Conservation (phyloP, 2,113 vertebrate species). For the Ictalurus punctatus region DNA sequence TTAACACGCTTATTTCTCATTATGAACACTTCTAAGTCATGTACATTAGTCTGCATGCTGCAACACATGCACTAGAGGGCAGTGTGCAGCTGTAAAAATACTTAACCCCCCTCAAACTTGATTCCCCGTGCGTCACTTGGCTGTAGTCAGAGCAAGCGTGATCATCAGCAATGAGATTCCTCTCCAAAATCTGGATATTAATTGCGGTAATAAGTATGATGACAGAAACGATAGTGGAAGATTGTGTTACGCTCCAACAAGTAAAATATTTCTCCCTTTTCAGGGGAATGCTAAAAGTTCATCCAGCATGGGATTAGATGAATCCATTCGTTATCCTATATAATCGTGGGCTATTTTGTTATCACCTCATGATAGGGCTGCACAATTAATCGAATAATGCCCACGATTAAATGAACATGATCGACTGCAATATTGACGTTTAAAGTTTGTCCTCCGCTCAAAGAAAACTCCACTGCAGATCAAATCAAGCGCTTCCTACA, state of each 20-base stretch:
- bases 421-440: too few relatives aligned
- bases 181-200: slow-evolving; percentile 46
- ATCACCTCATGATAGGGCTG: neutral
- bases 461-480: too few relatives aligned
- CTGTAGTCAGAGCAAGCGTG: slow-evolving; percentile 36
- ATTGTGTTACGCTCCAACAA: neutral
- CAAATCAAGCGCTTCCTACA: too few relatives aligned
- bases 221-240: slow-evolving; percentile 37
- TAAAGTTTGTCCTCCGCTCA: too few relatives aligned
- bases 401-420: too few relatives aligned
- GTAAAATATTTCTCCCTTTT: neutral
- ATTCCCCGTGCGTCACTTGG: slow-evolving; percentile 1
- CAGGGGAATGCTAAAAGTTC: neutral
- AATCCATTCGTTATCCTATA: neutral
- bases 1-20: neutral
- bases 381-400: too few relatives aligned
- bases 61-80: slow-evolving; percentile 62
- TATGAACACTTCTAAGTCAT: neutral
- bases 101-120: neutral
- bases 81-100: slow-evolving; percentile 56
- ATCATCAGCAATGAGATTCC: slow-evolving; percentile 30
- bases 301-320: too few relatives aligned
- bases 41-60: slow-evolving; percentile 9
- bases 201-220: slow-evolving; percentile 52
- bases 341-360: neutral